A percentile compares a stretch with the other conserved stretches of the same genome.
Evolutionary conservation across 2,797 vertebrate species (phyloP).

Genomic region (Acrossocheilus wenchowensis): DNA sequence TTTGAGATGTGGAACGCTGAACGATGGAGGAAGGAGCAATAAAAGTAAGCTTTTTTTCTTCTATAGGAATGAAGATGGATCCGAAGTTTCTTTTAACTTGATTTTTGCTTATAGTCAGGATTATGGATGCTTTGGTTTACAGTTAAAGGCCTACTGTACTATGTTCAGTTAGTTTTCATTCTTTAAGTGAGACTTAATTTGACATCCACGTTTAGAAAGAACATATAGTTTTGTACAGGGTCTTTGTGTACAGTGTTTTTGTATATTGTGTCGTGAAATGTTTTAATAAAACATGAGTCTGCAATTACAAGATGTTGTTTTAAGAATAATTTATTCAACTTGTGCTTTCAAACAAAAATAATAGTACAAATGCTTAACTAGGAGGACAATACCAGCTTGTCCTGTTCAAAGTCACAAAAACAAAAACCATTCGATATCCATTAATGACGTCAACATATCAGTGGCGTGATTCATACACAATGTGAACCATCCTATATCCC

Average conservation of each 20-base stretch:
- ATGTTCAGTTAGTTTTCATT: background rate
- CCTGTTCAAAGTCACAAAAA: conserved; percentile 7
- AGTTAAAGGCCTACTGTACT: conserved; percentile 29
- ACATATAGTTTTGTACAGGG: conserved; percentile 52
- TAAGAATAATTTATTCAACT: conserved; percentile 57
- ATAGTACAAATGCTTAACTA: conserved; percentile 6
- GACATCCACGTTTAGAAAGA: conserved; percentile 11
- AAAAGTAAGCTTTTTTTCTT: background rate
- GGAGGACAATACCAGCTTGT: conserved; percentile 68
- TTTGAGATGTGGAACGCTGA: conserved; percentile 16
- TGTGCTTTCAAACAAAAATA: conserved; percentile 55
- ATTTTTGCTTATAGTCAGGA: background rate
- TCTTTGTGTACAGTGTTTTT: conserved; percentile 52
- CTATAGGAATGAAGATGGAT: background rate
- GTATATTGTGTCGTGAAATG: conserved; percentile 71
- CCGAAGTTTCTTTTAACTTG: background rate
- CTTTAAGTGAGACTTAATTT: background rate
- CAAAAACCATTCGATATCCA: background rate
- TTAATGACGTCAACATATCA: background rate
- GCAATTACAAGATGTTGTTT: conserved; percentile 1
- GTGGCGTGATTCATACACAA: background rate
- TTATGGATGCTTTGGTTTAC: background rate
- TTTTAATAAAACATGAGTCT: conserved; percentile 72
- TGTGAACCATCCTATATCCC: background rate
- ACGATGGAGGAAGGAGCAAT: background rate